phyloP scores from a whole-genome alignment of 2,113 vertebrate genomes.

The Psammodynastes pulverulentus region DNA sequence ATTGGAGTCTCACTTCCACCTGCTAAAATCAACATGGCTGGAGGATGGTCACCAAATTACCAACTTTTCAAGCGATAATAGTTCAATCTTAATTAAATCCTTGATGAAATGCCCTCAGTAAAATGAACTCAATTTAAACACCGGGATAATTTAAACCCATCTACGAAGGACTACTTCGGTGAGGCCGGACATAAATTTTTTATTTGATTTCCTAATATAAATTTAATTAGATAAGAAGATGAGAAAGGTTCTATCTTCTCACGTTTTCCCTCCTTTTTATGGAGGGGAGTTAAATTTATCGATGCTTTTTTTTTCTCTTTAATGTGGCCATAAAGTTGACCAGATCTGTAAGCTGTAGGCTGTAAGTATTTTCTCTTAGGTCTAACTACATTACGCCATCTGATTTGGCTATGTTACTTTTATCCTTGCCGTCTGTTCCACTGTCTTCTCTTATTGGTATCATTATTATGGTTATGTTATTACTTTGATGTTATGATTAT shows the following conservation, averaged over 20 bases:
- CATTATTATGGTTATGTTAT: too few relatives aligned
- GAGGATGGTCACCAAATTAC: slow-evolving; percentile 68
- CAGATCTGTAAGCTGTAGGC: not conserved
- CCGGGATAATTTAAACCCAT: slow-evolving; percentile 69
- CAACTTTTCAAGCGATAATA: slow-evolving; percentile 63
- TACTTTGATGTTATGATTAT: too few relatives aligned
- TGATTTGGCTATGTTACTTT: not conserved
- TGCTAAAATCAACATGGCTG: slow-evolving; percentile 55
- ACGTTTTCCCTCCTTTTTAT: slow-evolving; percentile 9
- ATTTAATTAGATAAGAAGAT: slow-evolving; percentile 66
- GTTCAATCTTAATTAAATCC: slow-evolving; percentile 73
- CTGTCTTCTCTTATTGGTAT: too few relatives aligned
- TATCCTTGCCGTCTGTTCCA: too few relatives aligned
- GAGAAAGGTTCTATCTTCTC: slow-evolving; percentile 11
- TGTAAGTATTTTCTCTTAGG: not conserved
- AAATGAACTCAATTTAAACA: slow-evolving; percentile 71
- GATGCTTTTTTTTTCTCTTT: not conserved
- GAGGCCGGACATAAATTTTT: slow-evolving; percentile 64
- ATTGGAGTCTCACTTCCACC: slow-evolving; percentile 61
- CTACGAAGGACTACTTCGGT: slow-evolving; percentile 62
- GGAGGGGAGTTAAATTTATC: slow-evolving; percentile 40
- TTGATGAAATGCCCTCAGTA: slow-evolving; percentile 68
- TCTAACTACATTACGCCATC: not conserved
- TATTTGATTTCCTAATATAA: slow-evolving; percentile 67
- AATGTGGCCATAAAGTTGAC: not conserved